Percentiles rank a stretch among this genome's conserved stretches.
phyloP scores from a whole-genome alignment of 2,888 invertebrate genomes.

The Andrena flavipes region DNA sequence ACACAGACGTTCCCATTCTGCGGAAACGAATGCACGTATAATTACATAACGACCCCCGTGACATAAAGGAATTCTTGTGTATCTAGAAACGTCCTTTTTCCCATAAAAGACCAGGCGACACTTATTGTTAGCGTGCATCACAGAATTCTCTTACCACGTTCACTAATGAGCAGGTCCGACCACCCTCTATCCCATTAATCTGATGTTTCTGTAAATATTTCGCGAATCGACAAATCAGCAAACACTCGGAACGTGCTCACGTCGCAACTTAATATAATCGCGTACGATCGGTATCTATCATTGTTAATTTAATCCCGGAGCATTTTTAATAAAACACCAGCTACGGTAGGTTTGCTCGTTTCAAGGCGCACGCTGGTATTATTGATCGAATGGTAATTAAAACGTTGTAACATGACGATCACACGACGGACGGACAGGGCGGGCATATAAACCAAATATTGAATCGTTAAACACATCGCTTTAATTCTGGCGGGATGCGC shows the following conservation, averaged over 20 bases:
- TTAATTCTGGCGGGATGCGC: slow-evolving; percentile 11
- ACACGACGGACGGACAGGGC: not conserved
- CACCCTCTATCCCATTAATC: too few relatives aligned
- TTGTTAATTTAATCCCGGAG: not conserved
- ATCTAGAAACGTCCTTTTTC: slow-evolving; percentile 25
- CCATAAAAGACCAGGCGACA: not conserved
- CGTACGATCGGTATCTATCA: not conserved
- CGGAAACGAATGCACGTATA: slow-evolving; percentile 58
- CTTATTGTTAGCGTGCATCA: not conserved
- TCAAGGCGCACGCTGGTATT: not conserved
- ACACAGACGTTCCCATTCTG: slow-evolving; percentile 5
- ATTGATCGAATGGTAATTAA: slow-evolving; percentile 44
- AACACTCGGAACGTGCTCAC: not conserved
- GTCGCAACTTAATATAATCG: not conserved
- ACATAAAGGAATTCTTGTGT: slow-evolving; percentile 59
- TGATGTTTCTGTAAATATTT: not conserved
- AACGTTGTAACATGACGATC: slow-evolving; percentile 26
- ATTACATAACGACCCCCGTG: slow-evolving; percentile 59
- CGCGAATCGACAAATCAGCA: not conserved
- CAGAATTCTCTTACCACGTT: not conserved
- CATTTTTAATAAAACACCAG: slow-evolving; percentile 15
- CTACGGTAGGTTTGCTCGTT: slow-evolving; percentile 4
- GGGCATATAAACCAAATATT: slow-evolving; percentile 43
- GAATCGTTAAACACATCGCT: slow-evolving; percentile 38
- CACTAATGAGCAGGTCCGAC: too few relatives aligned